Conservation (phyloP, 2,888 invertebrate genomes). For the Timema cristinae region DNA sequence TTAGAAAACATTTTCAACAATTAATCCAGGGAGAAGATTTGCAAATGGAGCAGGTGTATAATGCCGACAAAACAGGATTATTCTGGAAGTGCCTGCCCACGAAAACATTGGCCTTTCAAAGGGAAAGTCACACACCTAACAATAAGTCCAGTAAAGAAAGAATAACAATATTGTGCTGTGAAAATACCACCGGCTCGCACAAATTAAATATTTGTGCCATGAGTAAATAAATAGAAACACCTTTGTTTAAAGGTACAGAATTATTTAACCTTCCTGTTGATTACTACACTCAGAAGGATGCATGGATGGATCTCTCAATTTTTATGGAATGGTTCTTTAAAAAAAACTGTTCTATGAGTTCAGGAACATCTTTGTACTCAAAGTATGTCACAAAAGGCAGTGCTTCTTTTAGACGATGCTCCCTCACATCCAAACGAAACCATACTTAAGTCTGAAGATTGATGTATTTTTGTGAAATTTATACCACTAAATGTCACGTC, state of each 20-base stretch:
- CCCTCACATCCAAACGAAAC: not conserved
- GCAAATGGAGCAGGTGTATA: not conserved
- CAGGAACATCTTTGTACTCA: not conserved
- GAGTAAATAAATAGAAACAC: not conserved
- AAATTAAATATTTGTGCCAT: not conserved
- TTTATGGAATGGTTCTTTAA: not conserved
- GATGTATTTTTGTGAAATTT: not conserved
- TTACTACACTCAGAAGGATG: not conserved
- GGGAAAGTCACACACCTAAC: not conserved
- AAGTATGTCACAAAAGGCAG: not conserved
- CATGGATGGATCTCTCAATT: not conserved
- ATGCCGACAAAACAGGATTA: not conserved
- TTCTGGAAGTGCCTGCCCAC: not conserved
- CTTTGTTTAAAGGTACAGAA: not conserved
- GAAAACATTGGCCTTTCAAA: not conserved
- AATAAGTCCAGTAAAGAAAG: conserved; percentile 2
- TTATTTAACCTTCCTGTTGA: not conserved
- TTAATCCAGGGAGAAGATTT: too few species aligned
- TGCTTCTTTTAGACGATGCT: not conserved
- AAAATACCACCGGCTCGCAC: not conserved
- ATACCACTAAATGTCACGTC: not conserved
- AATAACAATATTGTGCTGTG: not conserved
- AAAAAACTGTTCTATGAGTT: not conserved
- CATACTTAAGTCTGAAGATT: not conserved
- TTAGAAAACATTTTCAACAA: too few species aligned